phyloP scores from a whole-genome alignment of 2,888 invertebrate species.

The Hololepta plana region DNA sequence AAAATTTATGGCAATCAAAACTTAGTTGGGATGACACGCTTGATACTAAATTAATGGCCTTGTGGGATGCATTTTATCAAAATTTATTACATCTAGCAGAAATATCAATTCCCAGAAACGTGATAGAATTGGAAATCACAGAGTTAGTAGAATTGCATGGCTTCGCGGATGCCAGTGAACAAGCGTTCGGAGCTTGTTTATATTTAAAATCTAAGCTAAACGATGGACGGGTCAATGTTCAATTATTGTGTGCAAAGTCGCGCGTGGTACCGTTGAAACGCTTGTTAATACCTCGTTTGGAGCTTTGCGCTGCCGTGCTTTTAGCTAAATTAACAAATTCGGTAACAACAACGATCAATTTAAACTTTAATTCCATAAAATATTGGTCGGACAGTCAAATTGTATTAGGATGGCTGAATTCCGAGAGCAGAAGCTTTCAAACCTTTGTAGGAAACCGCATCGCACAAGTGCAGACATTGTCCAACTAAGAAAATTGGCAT shows the following conservation, averaged over 20 bases:
- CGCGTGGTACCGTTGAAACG: slow-evolving; percentile 5
- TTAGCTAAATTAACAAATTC: slow-evolving; percentile 1
- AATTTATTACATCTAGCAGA: neutral
- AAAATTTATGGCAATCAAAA: slow-evolving; percentile 7
- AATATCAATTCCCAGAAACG: neutral
- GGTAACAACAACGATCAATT: neutral
- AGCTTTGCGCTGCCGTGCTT: slow-evolving; percentile 1
- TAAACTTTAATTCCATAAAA: neutral
- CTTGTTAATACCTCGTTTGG: slow-evolving; percentile 3
- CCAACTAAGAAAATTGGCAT: slow-evolving; percentile 4
- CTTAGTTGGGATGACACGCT: slow-evolving; percentile 8
- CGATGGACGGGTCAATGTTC: slow-evolving; percentile 1
- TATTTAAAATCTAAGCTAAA: slow-evolving; percentile 5
- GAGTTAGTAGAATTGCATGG: neutral
- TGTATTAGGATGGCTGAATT: slow-evolving; percentile 4
- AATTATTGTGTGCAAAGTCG: slow-evolving; percentile 6
- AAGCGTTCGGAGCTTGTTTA: slow-evolving; percentile 6
- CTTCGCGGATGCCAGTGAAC: slow-evolving; percentile 6
- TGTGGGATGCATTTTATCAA: neutral
- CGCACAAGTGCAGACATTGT: slow-evolving; percentile 6
- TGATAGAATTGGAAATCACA: neutral
- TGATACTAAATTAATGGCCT: neutral
- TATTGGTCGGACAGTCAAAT: slow-evolving; percentile 2
- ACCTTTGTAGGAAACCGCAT: slow-evolving; percentile 6
- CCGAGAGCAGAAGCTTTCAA: slow-evolving; percentile 1